Conservation (phyloP, 2,797 vertebrate genomes). For the Aeoliscus strigatus region DNA sequence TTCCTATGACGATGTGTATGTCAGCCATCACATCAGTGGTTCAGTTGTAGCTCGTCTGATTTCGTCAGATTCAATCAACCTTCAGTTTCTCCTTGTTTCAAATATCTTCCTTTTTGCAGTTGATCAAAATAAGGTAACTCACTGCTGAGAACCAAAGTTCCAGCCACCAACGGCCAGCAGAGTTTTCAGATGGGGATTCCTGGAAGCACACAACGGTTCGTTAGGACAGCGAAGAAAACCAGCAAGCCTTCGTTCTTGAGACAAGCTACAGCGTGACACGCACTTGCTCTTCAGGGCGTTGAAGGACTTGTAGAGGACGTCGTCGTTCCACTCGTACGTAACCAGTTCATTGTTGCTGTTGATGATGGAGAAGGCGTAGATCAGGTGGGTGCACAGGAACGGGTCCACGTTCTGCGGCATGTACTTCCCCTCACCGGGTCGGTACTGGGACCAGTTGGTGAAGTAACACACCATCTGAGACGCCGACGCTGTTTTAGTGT, state of each 20-base stretch:
- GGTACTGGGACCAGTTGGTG: slow-evolving; percentile 79
- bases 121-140: slow-evolving; percentile 39
- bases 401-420: slow-evolving; percentile 70
- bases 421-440: slow-evolving; percentile 62
- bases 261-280: slow-evolving; percentile 3
- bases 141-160: slow-evolving; percentile 79
- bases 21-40: too few relatives aligned
- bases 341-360: slow-evolving; percentile 59
- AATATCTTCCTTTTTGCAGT: too few relatives aligned
- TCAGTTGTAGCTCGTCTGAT: too few relatives aligned
- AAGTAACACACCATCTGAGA: slow-evolving; percentile 75
- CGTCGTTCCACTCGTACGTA: slow-evolving; percentile 72
- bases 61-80: too few relatives aligned
- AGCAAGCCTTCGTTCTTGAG: background rate
- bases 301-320: slow-evolving; percentile 69
- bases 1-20: too few relatives aligned
- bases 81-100: too few relatives aligned
- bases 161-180: slow-evolving; percentile 79
- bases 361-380: slow-evolving; percentile 76
- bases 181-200: slow-evolving; percentile 76
- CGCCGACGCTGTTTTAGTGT: slow-evolving; percentile 55
- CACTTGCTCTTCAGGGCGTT: slow-evolving; percentile 73
- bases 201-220: too few relatives aligned
- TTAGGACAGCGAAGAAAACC: background rate
- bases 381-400: slow-evolving; percentile 73